Evolutionary conservation across 2,888 invertebrate genomes (phyloP).

Genomic region (Tupiocoris notatus): DNA sequence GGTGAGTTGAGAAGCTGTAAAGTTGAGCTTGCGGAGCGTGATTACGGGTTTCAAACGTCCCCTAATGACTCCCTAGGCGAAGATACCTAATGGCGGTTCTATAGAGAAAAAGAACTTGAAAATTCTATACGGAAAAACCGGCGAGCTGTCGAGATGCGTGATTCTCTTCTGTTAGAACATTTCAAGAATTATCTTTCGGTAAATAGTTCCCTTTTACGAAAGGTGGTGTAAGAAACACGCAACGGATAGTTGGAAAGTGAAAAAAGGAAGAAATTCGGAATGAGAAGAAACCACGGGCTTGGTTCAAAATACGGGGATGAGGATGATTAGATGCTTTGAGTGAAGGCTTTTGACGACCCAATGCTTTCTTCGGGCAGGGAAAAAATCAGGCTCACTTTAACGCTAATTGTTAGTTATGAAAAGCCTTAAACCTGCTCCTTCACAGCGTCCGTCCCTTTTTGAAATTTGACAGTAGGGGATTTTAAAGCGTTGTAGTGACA

Average conservation of each 20-base stretch:
- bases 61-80: neutral
- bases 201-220: conserved; percentile 3
- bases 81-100: neutral
- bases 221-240: conserved; percentile 4
- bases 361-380: conserved; percentile 32
- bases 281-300: neutral
- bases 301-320: neutral
- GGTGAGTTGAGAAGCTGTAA: neutral
- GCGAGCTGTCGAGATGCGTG: conserved; percentile 4
- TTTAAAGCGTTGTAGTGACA: conserved; percentile 31
- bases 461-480: conserved; percentile 32
- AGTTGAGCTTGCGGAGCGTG: neutral
- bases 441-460: conserved; percentile 13
- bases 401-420: conserved; percentile 39
- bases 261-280: neutral
- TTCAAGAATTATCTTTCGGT: conserved; percentile 5
- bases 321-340: conserved; percentile 30
- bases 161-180: neutral
- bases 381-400: conserved; percentile 40
- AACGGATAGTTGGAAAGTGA: neutral
- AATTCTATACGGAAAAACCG: neutral
- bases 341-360: conserved; percentile 35
- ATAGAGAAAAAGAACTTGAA: conserved; percentile 2
- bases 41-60: neutral
- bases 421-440: conserved; percentile 26